Base-by-base conservation (phyloP, 2,113 vertebrate genomes). In the Trichechus manatus region DNA sequence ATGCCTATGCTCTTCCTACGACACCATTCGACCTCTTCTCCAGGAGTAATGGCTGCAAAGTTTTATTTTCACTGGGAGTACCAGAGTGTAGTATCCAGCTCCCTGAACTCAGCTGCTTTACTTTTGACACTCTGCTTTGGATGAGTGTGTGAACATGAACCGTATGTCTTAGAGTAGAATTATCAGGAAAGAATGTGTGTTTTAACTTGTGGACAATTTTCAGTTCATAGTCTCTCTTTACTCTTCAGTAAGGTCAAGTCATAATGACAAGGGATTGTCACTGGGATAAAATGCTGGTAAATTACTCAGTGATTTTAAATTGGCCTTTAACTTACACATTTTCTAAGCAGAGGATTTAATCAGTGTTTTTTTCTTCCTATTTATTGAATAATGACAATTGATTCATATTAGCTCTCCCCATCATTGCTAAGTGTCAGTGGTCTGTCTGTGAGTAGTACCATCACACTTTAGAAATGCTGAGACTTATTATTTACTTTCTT, bases 111-210 rank as follows among this genome's bases (percentile, higher is more conserved):
- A 22, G 56, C 11, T 33, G 36, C 82, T 70, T 92, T 77, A 29
- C 87, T 95, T 82, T 53, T 81, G 75, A 93, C 50, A 20, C 20
- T 44, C 19, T 88, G 63, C 85, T 92, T 77, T 92, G 78, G 33
- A 81, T 66, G 72, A 63, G 88, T 91, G 31, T 95, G 66, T 94
- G 93, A 96, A 82, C 36, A 86, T 50, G 50, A 93, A 42, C 77
- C 80, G n/a, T 68, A 83, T 89, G 64, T 68, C 56, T 75, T n/a
- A 27, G 79, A 92, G 39, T 82, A 91, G 89, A 92, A 42, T 92
- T 91, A 79, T 92, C 87, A 75, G 63, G 93, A 80, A 56, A 90
- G 4, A 47, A 53, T 33, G 4, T 77, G 22, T 53, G 17, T 68
- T 94, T 91, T 83, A 81, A 66, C 53, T 87, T 66, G 36, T 39